Base-by-base conservation (phyloP, 2,797 vertebrate species). In the Dendrocincla fuliginosa region DNA sequence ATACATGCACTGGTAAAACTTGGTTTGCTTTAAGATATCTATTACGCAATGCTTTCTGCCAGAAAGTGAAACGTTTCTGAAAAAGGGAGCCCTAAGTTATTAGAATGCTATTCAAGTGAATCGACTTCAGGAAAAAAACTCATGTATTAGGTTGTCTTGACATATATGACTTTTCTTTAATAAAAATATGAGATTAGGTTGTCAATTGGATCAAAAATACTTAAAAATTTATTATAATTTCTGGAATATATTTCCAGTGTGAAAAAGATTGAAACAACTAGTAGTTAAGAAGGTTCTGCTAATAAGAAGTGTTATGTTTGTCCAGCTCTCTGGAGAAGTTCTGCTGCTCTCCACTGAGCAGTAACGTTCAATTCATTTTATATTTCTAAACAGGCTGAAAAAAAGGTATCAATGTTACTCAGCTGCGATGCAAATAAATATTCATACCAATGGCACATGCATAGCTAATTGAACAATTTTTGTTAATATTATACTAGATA, bases 401-500 rank as follows among this genome's bases (percentile, higher is more conserved):
- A 96, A 97, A 98, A 96, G 84, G 96, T 98, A 97, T 95, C 94
- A 61, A 42, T 90, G 95, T 94, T 97, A 97, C 89, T 97, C 96
- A 96, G 96, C 96, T 82, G 93, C 2, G 20, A 95, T 67, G 22
- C 63, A 96, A 97, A 98, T 98, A 98, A 97, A 98, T 98, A 98
- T 98, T 98, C 98, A 98, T 98, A 97, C 97, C 97, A 96, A 96
- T 96, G 97, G 96, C 95, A 96, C 98, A 97, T 96, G 97, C 97
- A 98, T 98, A 96, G 96, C 97, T 98, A 98, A 98, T 98, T 98
- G 98, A 98, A 97, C 96, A 95, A 94, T 92, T 98, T 98, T 98
- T 98, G 98, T 98, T 98, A 98, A 98, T 98, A 98, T 98, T 98
- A 98, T 95, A 98, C 98, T 97, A 98, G 98, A 97, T 98, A 98